Evolutionary conservation across 1,140 invertebrate genomes (phyloP), one percentile per base, ranked within the genome.

Genomic region (Apis cerana): DNA sequence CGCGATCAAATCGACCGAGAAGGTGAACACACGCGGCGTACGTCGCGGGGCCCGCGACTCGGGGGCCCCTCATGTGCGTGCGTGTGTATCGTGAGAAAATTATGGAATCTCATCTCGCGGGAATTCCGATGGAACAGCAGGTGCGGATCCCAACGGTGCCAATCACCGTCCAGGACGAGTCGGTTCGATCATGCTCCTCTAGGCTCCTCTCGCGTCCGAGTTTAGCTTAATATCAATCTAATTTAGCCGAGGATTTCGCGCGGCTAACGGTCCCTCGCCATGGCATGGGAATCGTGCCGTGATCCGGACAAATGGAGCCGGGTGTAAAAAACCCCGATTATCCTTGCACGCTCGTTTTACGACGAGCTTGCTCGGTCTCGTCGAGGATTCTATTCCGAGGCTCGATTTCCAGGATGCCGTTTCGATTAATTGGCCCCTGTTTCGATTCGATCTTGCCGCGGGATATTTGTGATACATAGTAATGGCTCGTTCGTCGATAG

Each of bases 181-280:
- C 62, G n/a, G 67, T 27, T 71, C 61, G 75, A 76, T 74, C 62
- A 84, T 84, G 56, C 48, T 27, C 27, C 27, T 27, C 27, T 2
- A 27, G 27, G 27, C 11, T 64, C 59, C n/a, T n/a, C 48, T 72
- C 75, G 52, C 83, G 86, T 80, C 75, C 87, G 80, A 84, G 84
- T 88, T 86, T 84, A 78, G 84, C 80, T 84, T 84, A 61, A 88
- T 89, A 89, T 88, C 86, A 79, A 88, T 89, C 87, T 85, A 89
- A 88, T 86, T 88, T 81, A 83, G 82, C 68, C 71, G 69, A 33
- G 71, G 58, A 59, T 69, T 83, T 71, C 65, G 81, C 77, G 48
- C 77, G 84, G 67, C 54, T 89, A 88, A 89, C 87, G 88, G 88
- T 86, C 87, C 81, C 13, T 52, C 23, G 4, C 43, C 27, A n/a